Base-by-base conservation (phyloP, 2,797 vertebrate species). In the Synaphobranchus kaupii region DNA sequence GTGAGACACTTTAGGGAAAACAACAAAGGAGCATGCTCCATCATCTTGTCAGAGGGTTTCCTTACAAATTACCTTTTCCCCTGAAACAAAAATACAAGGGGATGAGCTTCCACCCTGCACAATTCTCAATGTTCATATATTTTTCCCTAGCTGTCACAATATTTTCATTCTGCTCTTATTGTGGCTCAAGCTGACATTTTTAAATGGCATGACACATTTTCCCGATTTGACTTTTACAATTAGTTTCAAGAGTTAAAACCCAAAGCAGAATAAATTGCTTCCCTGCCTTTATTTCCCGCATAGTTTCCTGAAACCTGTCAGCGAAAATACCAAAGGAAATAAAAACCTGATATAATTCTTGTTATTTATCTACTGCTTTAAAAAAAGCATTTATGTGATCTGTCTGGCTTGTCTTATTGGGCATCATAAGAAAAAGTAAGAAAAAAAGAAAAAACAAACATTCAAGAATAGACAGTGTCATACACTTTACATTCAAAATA, bases 21-120 rank as follows among this genome's bases (percentile, higher is more conserved):
- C 93, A 96, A 93, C 93, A 96, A 96, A 96, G 95, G 96, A 92
- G 93, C 95, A 94, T 92, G 94, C 95, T 98, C 97, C 95, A 97
- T 98, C 97, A 98, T 97, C 92, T 96, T 98, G 97, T 97, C 97
- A 97, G 94, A 85, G 95, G 91, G 94, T 95, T 96, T 97, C 96
- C 95, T 96, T 97, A 97, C 96, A 97, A 97, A 97, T 97, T 97
- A 96, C 95, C 92, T 96, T 96, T 93, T 95, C 93, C 93, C 92
- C 95, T 95, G 95, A 92, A 95, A 97, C 96, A 92, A 93, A 96
- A 97, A 96, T 95, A 96, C 93, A 91, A 87, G 94, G 93, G 97
- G 94, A 93, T 90, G 95, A 95, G 94, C 95, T 90, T 94, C 93
- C 95, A 93, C 93, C 88, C 94, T 93, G 93, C 94, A 93, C 91